A percentile compares a stretch with the other conserved stretches of the same genome.
Evolutionary conservation across 2,888 invertebrate species (phyloP).

Genomic region (Acronicta alni): DNA sequence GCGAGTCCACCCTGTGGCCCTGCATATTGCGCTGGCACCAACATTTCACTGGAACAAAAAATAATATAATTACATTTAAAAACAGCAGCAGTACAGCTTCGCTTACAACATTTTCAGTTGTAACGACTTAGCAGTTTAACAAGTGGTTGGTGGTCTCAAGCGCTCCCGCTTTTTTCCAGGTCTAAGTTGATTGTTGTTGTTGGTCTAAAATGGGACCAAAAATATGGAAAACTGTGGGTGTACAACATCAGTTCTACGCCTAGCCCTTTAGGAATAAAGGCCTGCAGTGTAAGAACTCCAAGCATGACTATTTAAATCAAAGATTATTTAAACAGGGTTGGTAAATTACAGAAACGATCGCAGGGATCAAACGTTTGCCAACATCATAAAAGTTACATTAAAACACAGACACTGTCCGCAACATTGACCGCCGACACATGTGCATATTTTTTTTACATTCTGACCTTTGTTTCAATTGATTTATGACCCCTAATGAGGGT

Average conservation of each 20-base stretch:
- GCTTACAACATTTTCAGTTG: no score
- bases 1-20: conserved; percentile 78
- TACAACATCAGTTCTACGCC: no score
- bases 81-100: no score
- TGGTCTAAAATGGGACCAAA: no score
- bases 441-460: conserved; percentile 35
- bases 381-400: not conserved
- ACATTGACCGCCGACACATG: conserved; percentile 39
- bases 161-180: no score
- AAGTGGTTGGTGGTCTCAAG: no score
- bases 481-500: conserved; percentile 64
- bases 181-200: no score
- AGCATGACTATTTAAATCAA: no score
- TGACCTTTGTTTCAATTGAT: conserved; percentile 58
- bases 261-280: no score
- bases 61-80: not conserved
- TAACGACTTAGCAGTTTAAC: no score
- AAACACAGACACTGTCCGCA: not conserved
- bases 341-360: not conserved
- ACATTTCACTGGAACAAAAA: conserved; percentile 79
- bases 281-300: no score
- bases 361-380: not conserved
- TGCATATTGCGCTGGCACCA: conserved; percentile 83
- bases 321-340: not conserved
- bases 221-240: no score